A percentile compares a stretch with the other conserved stretches of the same genome.
Evolutionary conservation across 2,888 invertebrate species (phyloP).

Genomic region (Pseudolycoriella hygida): DNA sequence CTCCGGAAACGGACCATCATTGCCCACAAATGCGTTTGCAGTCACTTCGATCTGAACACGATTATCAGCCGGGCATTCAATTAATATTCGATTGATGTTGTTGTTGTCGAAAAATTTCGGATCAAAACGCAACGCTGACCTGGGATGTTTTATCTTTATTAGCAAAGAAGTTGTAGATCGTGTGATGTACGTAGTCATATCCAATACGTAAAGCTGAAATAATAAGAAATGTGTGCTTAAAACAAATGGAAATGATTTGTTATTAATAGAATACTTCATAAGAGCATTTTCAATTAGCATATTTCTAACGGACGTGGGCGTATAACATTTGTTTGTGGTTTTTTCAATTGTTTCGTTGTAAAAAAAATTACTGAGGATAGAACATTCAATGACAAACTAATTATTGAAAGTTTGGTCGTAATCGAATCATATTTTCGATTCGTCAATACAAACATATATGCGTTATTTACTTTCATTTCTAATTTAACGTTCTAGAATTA

Average conservation of each 20-base stretch:
- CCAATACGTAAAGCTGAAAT: neutral
- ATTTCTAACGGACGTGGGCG: too few relatives aligned
- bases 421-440: too few relatives aligned
- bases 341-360: too few relatives aligned
- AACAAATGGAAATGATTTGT: neutral
- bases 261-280: too few relatives aligned
- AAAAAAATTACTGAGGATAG: too few relatives aligned
- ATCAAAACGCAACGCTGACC: slow-evolving; percentile 16
- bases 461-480: too few relatives aligned
- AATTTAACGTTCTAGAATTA: too few relatives aligned
- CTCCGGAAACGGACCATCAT: slow-evolving; percentile 23
- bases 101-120: slow-evolving; percentile 19
- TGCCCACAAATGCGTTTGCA: slow-evolving; percentile 19
- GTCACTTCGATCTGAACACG: slow-evolving; percentile 22
- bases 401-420: too few relatives aligned
- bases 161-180: slow-evolving; percentile 15
- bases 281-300: too few relatives aligned
- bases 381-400: too few relatives aligned
- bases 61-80: slow-evolving; percentile 17
- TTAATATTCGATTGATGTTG: slow-evolving; percentile 20
- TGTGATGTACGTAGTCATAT: slow-evolving; percentile 1
- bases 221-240: neutral
- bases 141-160: slow-evolving; percentile 15
- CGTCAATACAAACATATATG: too few relatives aligned
- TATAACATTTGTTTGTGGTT: too few relatives aligned